Conservation (phyloP, 2,113 vertebrate genomes). For the Forbesichthys papilliferus region DNA sequence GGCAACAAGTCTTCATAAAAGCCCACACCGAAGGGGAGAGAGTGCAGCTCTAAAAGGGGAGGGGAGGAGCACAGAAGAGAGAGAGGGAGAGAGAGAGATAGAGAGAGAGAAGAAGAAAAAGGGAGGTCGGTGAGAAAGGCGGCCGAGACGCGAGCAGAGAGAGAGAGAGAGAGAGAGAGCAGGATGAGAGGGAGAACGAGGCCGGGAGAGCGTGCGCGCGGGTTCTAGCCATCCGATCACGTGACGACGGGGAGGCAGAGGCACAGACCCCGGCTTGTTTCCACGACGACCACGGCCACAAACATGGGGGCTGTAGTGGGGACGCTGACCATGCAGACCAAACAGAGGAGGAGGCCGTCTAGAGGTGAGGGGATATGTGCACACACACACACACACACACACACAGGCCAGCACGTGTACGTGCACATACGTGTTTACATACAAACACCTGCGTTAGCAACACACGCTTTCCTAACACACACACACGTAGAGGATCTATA, state of each 20-base stretch:
- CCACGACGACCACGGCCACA: slow-evolving; percentile 73
- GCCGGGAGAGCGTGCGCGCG: slow-evolving; percentile 21
- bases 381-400: slow-evolving; percentile 24
- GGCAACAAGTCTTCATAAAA: slow-evolving; percentile 42
- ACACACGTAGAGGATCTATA: neutral
- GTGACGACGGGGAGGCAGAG: slow-evolving; percentile 53
- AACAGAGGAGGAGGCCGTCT: slow-evolving; percentile 90
- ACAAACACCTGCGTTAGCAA: neutral
- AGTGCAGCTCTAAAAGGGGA: slow-evolving; percentile 3
- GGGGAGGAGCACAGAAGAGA: neutral
- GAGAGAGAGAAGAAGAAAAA: slow-evolving; percentile 43
- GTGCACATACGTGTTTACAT: neutral
- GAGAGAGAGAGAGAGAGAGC: slow-evolving; percentile 50
- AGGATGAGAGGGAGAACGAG: neutral
- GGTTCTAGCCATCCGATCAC: slow-evolving; percentile 48
- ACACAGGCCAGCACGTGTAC: slow-evolving; percentile 13
- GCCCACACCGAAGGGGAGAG: slow-evolving; percentile 43
- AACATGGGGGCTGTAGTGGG: slow-evolving; percentile 97
- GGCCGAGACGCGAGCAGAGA: neutral
- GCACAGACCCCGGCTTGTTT: slow-evolving; percentile 60
- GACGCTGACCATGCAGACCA: slow-evolving; percentile 94
- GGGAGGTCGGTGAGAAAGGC: slow-evolving; percentile 2
- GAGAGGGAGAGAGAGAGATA: slow-evolving; percentile 24
- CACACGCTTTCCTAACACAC: neutral
- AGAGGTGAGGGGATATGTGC: slow-evolving; percentile 83